phyloP scores from a whole-genome alignment of 2,888 invertebrate genomes.

The Plagodis pulveraria region DNA sequence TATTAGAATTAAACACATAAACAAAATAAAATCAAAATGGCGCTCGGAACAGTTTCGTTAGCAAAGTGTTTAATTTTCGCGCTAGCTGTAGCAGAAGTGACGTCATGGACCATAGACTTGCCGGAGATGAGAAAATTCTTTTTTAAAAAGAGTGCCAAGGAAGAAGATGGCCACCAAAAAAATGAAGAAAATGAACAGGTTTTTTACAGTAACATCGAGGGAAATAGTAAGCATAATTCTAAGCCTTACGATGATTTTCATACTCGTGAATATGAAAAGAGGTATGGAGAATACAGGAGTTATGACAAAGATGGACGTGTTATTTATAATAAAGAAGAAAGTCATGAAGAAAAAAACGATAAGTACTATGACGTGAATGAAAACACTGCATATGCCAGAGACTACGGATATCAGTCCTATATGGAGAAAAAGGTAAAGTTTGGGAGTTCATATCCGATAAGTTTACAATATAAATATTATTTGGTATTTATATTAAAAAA shows the following conservation, averaged over 20 bases:
- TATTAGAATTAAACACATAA: background rate
- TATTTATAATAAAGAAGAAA: slow-evolving; percentile 52
- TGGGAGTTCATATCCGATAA: too few species aligned
- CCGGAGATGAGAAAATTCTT: slow-evolving; percentile 62
- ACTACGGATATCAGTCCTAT: slow-evolving; percentile 58
- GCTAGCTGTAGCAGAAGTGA: slow-evolving; percentile 48
- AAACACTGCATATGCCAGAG: slow-evolving; percentile 51
- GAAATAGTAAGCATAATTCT: slow-evolving; percentile 52
- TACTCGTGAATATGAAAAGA: slow-evolving; percentile 11
- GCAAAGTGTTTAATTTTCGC: slow-evolving; percentile 40
- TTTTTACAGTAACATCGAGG: slow-evolving; percentile 53
- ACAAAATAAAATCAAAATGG: slow-evolving; percentile 40
- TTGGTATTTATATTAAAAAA: too few species aligned
- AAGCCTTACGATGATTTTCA: slow-evolving; percentile 40
- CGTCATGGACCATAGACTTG: slow-evolving; percentile 71
- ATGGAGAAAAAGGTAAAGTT: slow-evolving; percentile 69
- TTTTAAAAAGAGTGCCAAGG: slow-evolving; percentile 48
- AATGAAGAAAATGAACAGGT: slow-evolving; percentile 18
- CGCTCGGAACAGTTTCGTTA: slow-evolving; percentile 38
- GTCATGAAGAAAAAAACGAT: slow-evolving; percentile 53
- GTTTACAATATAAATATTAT: too few species aligned
- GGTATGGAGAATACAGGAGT: slow-evolving; percentile 1
- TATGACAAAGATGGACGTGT: slow-evolving; percentile 20
- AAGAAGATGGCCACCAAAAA: slow-evolving; percentile 16
- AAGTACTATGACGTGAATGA: slow-evolving; percentile 43